phyloP scores from a whole-genome alignment of 92 coral and sea anemone genomes.

The Siderastrea siderea region DNA sequence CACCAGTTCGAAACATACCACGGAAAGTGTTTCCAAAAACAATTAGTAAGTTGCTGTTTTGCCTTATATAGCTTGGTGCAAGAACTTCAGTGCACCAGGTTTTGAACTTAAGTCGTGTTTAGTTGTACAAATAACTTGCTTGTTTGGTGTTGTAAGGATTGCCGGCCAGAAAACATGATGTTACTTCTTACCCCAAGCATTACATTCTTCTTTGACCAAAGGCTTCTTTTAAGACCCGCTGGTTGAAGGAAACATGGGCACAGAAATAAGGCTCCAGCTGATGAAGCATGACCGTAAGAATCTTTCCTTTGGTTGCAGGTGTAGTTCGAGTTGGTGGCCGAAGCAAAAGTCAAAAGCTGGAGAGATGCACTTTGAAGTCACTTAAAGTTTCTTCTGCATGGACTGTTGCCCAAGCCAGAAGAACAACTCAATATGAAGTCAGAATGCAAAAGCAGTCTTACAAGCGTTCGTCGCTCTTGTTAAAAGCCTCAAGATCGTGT shows the following conservation, averaged over 20 bases:
- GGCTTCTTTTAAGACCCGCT: not conserved
- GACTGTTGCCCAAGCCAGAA: not conserved
- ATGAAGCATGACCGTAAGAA: not conserved
- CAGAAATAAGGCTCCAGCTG: not conserved
- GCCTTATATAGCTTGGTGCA: no score
- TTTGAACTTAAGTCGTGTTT: no score
- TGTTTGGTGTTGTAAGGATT: no score
- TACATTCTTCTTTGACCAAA: not conserved
- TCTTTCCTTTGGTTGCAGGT: constrained; percentile 19
- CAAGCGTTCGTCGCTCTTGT: constrained; percentile 7
- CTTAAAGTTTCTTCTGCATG: not conserved
- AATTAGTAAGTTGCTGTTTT: no score
- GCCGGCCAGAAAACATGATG: no score
- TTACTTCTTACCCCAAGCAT: no score
- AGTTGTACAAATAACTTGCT: no score
- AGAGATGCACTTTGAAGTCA: constrained; percentile 42
- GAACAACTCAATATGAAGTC: not conserved
- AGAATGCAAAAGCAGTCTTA: not conserved
- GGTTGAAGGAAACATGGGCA: no score
- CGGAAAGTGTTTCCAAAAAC: no score
- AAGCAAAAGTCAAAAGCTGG: constrained; percentile 67
- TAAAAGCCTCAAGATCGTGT: constrained; percentile 4
- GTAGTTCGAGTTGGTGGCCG: constrained; percentile 95
- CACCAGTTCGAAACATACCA: no score
- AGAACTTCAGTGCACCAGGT: no score